Evolutionary conservation across 1,140 invertebrate genomes (phyloP).

Genomic region (Halictus rubicundus): DNA sequence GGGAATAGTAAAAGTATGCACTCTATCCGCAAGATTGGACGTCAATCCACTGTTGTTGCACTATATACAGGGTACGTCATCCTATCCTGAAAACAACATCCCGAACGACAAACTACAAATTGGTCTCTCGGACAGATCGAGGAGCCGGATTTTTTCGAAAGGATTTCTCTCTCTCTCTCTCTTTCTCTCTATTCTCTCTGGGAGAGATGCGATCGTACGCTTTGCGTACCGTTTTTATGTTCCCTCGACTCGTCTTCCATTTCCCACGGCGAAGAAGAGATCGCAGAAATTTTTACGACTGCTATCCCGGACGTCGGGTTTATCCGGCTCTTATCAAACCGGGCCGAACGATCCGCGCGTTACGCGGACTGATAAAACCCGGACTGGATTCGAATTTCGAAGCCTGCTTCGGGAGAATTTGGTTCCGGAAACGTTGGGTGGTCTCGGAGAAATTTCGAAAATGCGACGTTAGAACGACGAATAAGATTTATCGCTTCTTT

Average conservation of each 20-base stretch:
- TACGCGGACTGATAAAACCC: constrained; percentile 30
- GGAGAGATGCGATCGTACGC: not conserved
- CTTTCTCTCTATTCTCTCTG: no score
- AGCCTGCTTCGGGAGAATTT: constrained; percentile 35
- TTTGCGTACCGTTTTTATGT: not conserved
- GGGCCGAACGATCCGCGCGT: not conserved
- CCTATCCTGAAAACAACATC: not conserved
- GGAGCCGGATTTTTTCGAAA: not conserved
- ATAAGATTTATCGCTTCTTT: no score
- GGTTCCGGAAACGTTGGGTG: no score
- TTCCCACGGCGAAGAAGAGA: not conserved
- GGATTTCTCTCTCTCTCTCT: no score
- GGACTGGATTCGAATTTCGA: constrained; percentile 32
- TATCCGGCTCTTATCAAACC: constrained; percentile 23
- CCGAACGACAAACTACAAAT: not conserved
- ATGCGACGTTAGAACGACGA: no score
- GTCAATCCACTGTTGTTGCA: no score
- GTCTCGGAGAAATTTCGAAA: no score
- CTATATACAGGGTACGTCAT: no score
- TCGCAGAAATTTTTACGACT: constrained; percentile 3
- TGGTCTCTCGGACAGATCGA: not conserved
- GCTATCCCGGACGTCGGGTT: not conserved
- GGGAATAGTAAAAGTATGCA: no score
- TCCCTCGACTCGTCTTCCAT: not conserved
- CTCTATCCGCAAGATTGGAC: not conserved